phyloP scores from a whole-genome alignment of 2,113 vertebrate species.

The Dissostichus mawsoni region DNA sequence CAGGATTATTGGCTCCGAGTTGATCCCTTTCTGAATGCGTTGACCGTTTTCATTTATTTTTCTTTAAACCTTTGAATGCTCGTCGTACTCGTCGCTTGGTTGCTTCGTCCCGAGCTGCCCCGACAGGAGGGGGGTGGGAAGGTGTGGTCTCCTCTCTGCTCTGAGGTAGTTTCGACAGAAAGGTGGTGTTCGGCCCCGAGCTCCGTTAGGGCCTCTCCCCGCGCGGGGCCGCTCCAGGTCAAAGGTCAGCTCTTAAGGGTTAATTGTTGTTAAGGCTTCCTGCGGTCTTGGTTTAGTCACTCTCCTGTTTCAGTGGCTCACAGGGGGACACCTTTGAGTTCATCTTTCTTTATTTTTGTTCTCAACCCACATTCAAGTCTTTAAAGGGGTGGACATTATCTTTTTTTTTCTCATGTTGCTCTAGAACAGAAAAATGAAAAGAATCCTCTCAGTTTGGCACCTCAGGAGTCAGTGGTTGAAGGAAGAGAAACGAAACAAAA shows the following conservation, averaged over 20 bases:
- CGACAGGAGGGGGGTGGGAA: conserved; percentile 4
- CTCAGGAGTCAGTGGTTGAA: conserved; percentile 74
- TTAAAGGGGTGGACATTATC: conserved; percentile 70
- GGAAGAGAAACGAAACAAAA: conserved; percentile 54
- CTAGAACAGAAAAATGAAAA: conserved; percentile 53
- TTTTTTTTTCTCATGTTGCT: conserved; percentile 45
- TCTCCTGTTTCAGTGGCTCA: conserved; percentile 53
- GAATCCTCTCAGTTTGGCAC: conserved; percentile 91
- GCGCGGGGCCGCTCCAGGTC: conserved; percentile 43
- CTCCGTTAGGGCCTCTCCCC: conserved; percentile 7
- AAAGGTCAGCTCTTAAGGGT: conserved; percentile 65
- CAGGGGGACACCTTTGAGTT: conserved; percentile 41
- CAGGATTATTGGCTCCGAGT: conserved; percentile 84
- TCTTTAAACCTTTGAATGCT: conserved; percentile 8
- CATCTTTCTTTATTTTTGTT: conserved; percentile 54
- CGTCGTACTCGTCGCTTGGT: conserved; percentile 5
- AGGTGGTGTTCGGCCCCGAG: conserved; percentile 51
- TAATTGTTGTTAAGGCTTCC: conserved; percentile 86
- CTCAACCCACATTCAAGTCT: conserved; percentile 77
- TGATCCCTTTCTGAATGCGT: conserved; percentile 79
- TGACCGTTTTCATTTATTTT: background rate
- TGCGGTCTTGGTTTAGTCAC: conserved; percentile 80
- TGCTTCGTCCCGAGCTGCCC: conserved; percentile 5
- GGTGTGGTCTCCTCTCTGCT: conserved; percentile 71
- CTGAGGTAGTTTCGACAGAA: conserved; percentile 78